phyloP scores from a whole-genome alignment of 2,888 invertebrate species.

The Dyspetes luteomarginatus region DNA sequence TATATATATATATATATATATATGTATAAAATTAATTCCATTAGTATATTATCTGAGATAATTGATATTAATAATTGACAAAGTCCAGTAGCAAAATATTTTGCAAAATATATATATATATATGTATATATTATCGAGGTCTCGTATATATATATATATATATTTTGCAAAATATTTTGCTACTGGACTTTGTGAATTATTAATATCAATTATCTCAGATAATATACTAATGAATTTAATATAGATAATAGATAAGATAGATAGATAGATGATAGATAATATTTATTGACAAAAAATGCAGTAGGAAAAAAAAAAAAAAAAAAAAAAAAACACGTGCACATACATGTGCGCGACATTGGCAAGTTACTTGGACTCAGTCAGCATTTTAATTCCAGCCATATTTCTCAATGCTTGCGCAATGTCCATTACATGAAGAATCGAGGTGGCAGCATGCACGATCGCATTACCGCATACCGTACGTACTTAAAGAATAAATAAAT shows the following conservation, averaged over 20 bases:
- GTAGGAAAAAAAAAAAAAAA: too few relatives aligned
- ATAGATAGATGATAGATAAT: too few relatives aligned
- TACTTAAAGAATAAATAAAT: slow-evolving; percentile 6
- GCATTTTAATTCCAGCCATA: slow-evolving; percentile 70
- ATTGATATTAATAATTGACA: too few relatives aligned
- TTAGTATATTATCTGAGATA: background rate
- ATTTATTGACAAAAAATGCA: background rate
- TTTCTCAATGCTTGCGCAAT: slow-evolving; percentile 71
- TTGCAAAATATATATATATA: too few relatives aligned
- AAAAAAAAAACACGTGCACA: background rate
- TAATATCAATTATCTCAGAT: background rate
- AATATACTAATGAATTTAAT: background rate
- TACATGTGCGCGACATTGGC: slow-evolving; percentile 61
- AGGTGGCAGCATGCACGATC: slow-evolving; percentile 53
- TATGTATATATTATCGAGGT: too few relatives aligned
- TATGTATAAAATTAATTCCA: background rate
- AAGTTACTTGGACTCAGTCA: slow-evolving; percentile 65
- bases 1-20: too few relatives aligned
- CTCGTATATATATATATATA: too few relatives aligned
- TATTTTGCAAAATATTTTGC: background rate
- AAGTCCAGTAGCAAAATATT: too few relatives aligned
- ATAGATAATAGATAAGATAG: too few relatives aligned
- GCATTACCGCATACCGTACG: slow-evolving; percentile 57
- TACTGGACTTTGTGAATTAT: too few relatives aligned
- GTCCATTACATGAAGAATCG: slow-evolving; percentile 64